These are phyloP conservation scores for Nycticebus coucang DNA, from an alignment of 2,113 vertebrate species.

Conservation along the genomic window DNA sequence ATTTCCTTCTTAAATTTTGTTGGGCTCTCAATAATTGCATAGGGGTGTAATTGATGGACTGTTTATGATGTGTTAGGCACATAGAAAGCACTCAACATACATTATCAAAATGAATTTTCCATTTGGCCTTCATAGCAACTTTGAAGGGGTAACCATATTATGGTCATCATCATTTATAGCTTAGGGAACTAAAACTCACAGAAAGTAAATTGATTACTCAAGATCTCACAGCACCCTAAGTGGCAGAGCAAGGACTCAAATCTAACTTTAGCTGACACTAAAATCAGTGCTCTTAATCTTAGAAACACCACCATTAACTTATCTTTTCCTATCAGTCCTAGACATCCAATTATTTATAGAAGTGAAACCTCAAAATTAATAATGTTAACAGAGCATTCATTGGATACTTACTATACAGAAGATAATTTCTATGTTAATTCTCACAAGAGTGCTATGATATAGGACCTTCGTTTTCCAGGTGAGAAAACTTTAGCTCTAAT, in stretches of 20 bases:
- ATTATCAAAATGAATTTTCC: neutral
- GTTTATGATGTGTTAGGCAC: neutral
- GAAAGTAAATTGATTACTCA: neutral
- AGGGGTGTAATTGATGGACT: neutral
- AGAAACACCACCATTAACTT: neutral
- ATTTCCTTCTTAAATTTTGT: neutral
- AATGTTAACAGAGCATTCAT: neutral
- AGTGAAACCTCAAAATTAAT: neutral
- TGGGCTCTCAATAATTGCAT: neutral
- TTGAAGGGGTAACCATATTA: neutral
- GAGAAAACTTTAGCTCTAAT: neutral
- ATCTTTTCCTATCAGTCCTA: neutral
- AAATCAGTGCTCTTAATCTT: neutral
- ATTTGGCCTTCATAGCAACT: neutral
- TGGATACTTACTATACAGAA: neutral
- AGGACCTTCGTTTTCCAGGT: neutral
- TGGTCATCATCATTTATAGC: neutral
- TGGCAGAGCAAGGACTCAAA: neutral
- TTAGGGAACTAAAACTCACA: conserved; percentile 41
- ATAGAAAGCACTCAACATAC: neutral
- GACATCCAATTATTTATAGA: neutral
- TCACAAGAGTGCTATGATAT: neutral
- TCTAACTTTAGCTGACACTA: neutral
- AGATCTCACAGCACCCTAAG: neutral
- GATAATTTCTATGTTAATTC: neutral